phyloP scores from a whole-genome alignment of 2,888 invertebrate species.

The Eupeodes luniger region DNA sequence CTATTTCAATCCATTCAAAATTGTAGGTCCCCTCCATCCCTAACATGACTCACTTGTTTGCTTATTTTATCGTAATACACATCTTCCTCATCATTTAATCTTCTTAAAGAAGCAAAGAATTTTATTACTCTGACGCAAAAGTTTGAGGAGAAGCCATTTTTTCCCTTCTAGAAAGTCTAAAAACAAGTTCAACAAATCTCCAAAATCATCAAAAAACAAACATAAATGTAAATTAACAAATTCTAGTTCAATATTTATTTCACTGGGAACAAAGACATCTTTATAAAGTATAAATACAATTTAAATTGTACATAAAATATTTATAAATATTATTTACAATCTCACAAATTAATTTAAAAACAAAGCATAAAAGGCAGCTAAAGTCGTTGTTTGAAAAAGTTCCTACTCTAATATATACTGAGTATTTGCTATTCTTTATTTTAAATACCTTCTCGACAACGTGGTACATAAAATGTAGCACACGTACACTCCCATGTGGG shows the following conservation, averaged over 20 bases:
- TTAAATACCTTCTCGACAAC: slow-evolving; percentile 80
- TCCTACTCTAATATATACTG: neutral
- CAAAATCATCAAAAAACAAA: neutral
- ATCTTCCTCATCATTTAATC: too few relatives aligned
- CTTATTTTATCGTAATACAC: too few relatives aligned
- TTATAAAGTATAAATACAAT: neutral
- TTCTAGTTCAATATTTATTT: neutral
- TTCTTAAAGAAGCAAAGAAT: too few relatives aligned
- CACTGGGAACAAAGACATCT: neutral
- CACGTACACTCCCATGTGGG: slow-evolving; percentile 90
- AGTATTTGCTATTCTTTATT: slow-evolving; percentile 10
- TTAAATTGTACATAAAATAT: slow-evolving; percentile 6
- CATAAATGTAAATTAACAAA: neutral
- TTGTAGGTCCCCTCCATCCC: too few relatives aligned
- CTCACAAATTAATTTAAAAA: neutral
- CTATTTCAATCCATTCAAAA: too few relatives aligned
- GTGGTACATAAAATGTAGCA: slow-evolving; percentile 88
- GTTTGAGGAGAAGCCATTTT: too few relatives aligned
- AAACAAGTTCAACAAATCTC: too few relatives aligned
- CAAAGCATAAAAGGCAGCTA: neutral
- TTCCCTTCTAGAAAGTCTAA: too few relatives aligned
- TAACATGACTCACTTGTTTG: too few relatives aligned
- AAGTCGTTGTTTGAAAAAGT: slow-evolving; percentile 5
- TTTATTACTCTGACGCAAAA: too few relatives aligned
- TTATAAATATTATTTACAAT: slow-evolving; percentile 28